Conservation (phyloP, 1,140 invertebrate genomes). For the Ips nitidus region DNA sequence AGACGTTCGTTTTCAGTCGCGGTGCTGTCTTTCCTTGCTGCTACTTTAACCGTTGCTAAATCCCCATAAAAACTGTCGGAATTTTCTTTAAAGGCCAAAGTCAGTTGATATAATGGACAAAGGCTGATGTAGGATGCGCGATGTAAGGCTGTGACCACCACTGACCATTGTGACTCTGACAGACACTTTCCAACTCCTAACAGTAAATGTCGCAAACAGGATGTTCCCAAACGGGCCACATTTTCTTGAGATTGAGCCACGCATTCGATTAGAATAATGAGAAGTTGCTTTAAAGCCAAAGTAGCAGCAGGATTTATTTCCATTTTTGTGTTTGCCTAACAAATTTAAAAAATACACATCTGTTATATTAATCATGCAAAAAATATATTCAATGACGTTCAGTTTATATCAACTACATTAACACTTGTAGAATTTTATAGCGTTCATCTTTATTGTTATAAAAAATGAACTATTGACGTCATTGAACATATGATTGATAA, state of each 20-base stretch:
- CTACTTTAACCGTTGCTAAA: slow-evolving; percentile 89
- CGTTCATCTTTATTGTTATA: no score
- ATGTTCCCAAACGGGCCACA: slow-evolving; percentile 87
- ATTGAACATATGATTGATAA: no score
- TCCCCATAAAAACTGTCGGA: slow-evolving; percentile 94
- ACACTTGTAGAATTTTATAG: no score
- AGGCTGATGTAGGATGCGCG: slow-evolving; percentile 81
- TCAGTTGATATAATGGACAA: slow-evolving; percentile 80
- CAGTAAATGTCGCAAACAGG: slow-evolving; percentile 86
- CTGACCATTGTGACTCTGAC: slow-evolving; percentile 81
- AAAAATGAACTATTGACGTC: no score
- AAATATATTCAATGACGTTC: no score
- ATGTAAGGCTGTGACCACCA: slow-evolving; percentile 76
- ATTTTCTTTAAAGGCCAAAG: slow-evolving; percentile 82
- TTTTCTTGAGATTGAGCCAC: slow-evolving; percentile 85
- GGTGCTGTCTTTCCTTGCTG: slow-evolving; percentile 81
- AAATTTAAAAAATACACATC: neutral
- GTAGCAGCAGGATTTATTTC: slow-evolving; percentile 64
- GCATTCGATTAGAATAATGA: slow-evolving; percentile 88
- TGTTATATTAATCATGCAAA: no score
- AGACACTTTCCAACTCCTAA: slow-evolving; percentile 79
- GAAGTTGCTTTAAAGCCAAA: slow-evolving; percentile 81
- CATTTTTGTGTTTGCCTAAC: slow-evolving; percentile 41
- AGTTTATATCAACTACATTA: no score
- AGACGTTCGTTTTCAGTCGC: slow-evolving; percentile 78